Conservation (phyloP, 2,888 invertebrate species). For the Xanthostigma xanthostigma region DNA sequence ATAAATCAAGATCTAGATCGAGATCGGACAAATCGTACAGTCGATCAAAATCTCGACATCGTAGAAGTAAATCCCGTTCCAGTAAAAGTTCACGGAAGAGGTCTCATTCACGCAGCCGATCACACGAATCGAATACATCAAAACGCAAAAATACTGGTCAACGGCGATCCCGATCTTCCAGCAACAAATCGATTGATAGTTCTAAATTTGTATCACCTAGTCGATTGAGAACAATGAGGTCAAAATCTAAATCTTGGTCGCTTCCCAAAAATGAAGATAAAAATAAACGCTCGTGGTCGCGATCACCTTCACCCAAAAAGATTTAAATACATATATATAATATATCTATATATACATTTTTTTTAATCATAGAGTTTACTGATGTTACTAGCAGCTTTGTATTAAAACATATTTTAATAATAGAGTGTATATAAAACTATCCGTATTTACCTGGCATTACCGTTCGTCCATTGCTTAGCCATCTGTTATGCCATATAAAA, state of each 20-base stretch:
- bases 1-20: neutral
- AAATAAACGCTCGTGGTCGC: conserved; percentile 36
- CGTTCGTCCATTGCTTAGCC: no score
- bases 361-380: no score
- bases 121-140: conserved; percentile 13
- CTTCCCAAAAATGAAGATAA: conserved; percentile 29
- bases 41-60: conserved; percentile 21
- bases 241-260: conserved; percentile 45
- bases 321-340: no score
- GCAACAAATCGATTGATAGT: conserved; percentile 22
- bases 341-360: no score
- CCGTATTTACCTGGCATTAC: no score
- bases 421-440: no score
- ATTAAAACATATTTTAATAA: no score
- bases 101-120: conserved; percentile 17
- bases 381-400: no score
- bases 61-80: conserved; percentile 7
- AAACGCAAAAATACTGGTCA: conserved; percentile 9
- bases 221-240: conserved; percentile 21
- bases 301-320: conserved; percentile 23
- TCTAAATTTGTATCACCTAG: conserved; percentile 24
- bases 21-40: conserved; percentile 8
- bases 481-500: no score
- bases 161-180: conserved; percentile 13
- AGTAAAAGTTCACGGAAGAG: conserved; percentile 12